phyloP scores from a whole-genome alignment of 2,797 vertebrate genomes.

The Acrocephalus scirpaceus region DNA sequence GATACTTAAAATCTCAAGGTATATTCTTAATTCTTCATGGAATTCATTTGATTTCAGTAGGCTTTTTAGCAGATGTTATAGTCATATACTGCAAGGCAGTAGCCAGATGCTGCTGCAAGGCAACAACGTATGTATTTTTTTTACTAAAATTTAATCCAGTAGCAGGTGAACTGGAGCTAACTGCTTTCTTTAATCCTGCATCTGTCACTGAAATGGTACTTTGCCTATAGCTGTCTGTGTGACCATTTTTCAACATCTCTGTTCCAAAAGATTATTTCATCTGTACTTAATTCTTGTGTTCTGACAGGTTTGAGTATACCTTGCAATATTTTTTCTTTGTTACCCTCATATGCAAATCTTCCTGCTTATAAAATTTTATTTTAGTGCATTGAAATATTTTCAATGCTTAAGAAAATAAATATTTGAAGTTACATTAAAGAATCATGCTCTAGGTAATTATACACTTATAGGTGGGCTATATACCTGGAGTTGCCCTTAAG shows the following conservation, averaged over 20 bases:
- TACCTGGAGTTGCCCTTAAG: not conserved
- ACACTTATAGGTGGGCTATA: not conserved
- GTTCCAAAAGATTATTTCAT: not conserved
- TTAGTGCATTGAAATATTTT: not conserved
- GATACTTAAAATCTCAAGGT: not conserved
- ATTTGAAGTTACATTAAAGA: not conserved
- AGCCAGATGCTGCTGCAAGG: not conserved
- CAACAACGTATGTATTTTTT: not conserved
- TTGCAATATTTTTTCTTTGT: not conserved
- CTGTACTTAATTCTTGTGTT: not conserved
- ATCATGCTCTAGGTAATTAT: not conserved
- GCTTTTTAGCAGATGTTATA: not conserved
- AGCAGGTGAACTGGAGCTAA: not conserved
- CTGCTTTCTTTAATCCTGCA: not conserved
- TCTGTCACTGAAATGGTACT: not conserved
- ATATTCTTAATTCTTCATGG: not conserved
- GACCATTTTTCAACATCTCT: not conserved
- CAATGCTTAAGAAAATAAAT: not conserved
- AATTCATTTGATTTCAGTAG: not conserved
- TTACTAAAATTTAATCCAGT: not conserved
- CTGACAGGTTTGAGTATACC: not conserved
- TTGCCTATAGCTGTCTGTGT: not conserved
- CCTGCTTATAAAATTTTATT: not conserved
- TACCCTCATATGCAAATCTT: not conserved
- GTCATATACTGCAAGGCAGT: not conserved